Percentiles rank a stretch among this genome's conserved stretches.
phyloP scores from a whole-genome alignment of 2,113 vertebrate genomes.

The Peromyscus leucopus region DNA sequence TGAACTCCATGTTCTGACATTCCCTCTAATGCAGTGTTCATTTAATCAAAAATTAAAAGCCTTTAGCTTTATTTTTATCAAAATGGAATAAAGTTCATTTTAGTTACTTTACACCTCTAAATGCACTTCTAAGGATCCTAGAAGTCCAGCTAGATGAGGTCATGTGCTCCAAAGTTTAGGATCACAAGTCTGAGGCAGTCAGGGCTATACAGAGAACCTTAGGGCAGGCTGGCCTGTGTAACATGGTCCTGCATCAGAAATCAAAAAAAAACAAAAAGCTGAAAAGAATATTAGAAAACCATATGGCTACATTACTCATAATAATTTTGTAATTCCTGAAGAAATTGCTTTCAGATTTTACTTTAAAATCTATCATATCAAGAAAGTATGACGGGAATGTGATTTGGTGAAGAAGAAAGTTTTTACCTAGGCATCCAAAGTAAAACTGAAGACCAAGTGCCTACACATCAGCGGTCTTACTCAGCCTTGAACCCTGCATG shows the following conservation, averaged over 20 bases:
- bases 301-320: constrained; percentile 42
- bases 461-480: neutral
- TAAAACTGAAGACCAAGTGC: neutral
- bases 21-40: constrained; percentile 30
- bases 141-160: neutral
- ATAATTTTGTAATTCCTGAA: constrained; percentile 32
- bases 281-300: neutral
- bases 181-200: neutral
- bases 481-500: neutral
- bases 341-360: constrained; percentile 33
- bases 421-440: constrained; percentile 12
- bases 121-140: constrained; percentile 14
- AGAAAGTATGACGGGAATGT: constrained; percentile 19
- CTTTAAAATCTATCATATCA: constrained; percentile 58
- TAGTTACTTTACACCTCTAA: constrained; percentile 22
- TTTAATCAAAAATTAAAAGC: constrained; percentile 58
- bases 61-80: constrained; percentile 57
- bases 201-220: neutral
- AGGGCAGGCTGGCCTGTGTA: neutral
- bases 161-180: neutral
- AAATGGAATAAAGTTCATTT: constrained; percentile 67
- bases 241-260: neutral
- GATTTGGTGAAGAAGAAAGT: neutral
- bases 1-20: constrained; percentile 31
- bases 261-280: neutral